phyloP scores from a whole-genome alignment of 1,140 invertebrate species.

The Drosophila kikkawai region DNA sequence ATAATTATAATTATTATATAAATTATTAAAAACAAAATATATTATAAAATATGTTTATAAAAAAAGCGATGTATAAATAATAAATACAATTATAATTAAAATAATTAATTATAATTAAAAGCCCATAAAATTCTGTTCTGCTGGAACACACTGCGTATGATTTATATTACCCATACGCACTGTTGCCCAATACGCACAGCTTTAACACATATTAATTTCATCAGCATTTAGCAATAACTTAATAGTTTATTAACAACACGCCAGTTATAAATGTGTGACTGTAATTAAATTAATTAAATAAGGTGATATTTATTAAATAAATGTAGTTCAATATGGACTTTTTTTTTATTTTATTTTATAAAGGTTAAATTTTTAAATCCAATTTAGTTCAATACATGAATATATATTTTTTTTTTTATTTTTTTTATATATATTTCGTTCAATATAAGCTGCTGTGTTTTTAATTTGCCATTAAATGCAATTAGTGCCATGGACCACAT shows the following conservation, averaged over 20 bases:
- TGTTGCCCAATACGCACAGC: background rate
- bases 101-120: too few relatives aligned
- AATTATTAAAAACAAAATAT: too few relatives aligned
- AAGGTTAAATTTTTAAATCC: background rate
- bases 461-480: background rate
- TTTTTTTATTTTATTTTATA: background rate
- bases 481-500: background rate
- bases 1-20: too few relatives aligned
- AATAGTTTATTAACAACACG: background rate
- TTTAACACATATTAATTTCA: background rate
- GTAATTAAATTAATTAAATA: background rate
- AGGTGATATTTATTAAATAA: background rate
- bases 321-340: too few relatives aligned
- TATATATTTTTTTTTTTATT: background rate
- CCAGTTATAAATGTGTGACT: background rate
- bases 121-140: too few relatives aligned
- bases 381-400: background rate
- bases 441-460: too few relatives aligned
- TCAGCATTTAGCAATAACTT: background rate
- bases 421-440: background rate
- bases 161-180: slow-evolving; percentile 8
- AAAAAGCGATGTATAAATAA: too few relatives aligned
- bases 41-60: too few relatives aligned
- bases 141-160: background rate
- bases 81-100: too few relatives aligned